Percentiles rank a stretch among this genome's conserved stretches.
Conservation (phyloP, 2,113 vertebrate species). For the Chloebia gouldiae region DNA sequence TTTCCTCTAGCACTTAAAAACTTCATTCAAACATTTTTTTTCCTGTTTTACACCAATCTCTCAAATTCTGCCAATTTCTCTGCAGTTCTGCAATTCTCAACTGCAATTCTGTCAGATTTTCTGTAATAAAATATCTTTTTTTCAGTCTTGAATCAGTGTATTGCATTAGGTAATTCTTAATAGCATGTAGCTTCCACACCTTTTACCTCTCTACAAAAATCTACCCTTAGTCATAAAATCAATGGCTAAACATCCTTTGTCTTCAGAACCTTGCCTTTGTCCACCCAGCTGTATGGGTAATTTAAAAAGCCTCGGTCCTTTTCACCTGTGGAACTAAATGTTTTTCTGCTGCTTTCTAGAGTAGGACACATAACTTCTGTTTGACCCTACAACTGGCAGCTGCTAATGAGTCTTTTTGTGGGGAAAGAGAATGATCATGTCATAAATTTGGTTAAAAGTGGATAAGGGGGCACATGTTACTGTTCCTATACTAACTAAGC, state of each 20-base stretch:
- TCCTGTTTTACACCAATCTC: neutral
- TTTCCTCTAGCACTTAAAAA: neutral
- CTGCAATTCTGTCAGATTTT: neutral
- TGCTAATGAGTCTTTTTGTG: neutral
- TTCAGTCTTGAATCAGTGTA: neutral
- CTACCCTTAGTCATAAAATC: neutral
- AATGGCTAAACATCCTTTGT: neutral
- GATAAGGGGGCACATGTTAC: neutral
- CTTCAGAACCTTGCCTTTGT: neutral
- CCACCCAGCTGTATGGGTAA: neutral
- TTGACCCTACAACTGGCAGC: neutral
- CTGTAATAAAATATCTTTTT: neutral
- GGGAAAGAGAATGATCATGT: neutral
- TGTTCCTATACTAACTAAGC: neutral
- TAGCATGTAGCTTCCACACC: neutral
- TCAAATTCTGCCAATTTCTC: neutral
- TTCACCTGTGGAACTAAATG: neutral
- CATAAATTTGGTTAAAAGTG: neutral
- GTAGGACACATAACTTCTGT: neutral
- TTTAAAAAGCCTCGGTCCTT: neutral
- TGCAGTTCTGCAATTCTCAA: neutral
- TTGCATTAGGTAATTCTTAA: neutral
- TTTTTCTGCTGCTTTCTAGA: neutral
- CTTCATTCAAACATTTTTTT: neutral
- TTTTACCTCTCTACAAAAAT: neutral